phyloP scores from a whole-genome alignment of 2,888 invertebrate species.

The Drosophila macrothrix region DNA sequence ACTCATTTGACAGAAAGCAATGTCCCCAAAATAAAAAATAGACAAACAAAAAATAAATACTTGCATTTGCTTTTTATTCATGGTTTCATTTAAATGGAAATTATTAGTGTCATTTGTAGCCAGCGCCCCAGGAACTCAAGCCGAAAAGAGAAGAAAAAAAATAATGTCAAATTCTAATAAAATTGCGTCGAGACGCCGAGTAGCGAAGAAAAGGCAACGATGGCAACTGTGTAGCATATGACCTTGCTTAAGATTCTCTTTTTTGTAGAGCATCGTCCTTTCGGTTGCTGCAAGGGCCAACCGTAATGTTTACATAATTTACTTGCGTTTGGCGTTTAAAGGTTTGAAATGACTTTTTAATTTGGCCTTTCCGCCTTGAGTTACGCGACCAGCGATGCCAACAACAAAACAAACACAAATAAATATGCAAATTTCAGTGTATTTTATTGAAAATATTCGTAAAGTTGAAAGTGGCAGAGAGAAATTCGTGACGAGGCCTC shows the following conservation, averaged over 20 bases:
- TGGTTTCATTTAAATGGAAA: slow-evolving; percentile 76
- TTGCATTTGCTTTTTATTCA: slow-evolving; percentile 71
- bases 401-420: slow-evolving; percentile 59
- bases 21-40: slow-evolving; percentile 8
- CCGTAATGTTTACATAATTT: slow-evolving; percentile 81
- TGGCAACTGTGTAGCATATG: slow-evolving; percentile 54
- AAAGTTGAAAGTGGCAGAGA: slow-evolving; percentile 38
- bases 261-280: slow-evolving; percentile 26
- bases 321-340: slow-evolving; percentile 74
- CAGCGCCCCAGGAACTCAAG: slow-evolving; percentile 33
- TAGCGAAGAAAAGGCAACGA: slow-evolving; percentile 5
- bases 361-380: slow-evolving; percentile 77
- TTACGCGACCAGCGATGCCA: slow-evolving; percentile 57
- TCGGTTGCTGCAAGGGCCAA: slow-evolving; percentile 46
- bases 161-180: slow-evolving; percentile 67
- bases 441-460: slow-evolving; percentile 72
- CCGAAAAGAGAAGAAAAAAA: slow-evolving; percentile 23
- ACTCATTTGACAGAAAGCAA: slow-evolving; percentile 18
- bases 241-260: slow-evolving; percentile 61
- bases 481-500: not conserved
- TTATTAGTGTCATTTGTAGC: slow-evolving; percentile 78
- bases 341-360: slow-evolving; percentile 81
- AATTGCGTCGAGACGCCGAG: slow-evolving; percentile 51
- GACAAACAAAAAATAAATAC: slow-evolving; percentile 38
- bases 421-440: slow-evolving; percentile 73